Conservation (phyloP, 2,797 vertebrate species). For the Rhyacichthys aspro region DNA sequence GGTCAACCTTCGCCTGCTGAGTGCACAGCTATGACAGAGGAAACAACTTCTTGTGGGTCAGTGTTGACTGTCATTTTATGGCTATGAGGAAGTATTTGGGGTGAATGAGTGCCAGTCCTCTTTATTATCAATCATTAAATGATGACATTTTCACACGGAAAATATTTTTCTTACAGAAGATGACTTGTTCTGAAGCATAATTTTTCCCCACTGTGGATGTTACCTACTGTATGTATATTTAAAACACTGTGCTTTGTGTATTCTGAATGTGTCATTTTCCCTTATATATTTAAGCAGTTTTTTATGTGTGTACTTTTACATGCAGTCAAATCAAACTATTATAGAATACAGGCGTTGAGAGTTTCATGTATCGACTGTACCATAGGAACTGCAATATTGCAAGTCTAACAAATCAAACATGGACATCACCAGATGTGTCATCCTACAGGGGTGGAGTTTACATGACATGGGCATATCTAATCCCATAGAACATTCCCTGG, state of each 20-base stretch:
- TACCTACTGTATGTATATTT: conserved; percentile 63
- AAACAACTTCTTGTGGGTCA: conserved; percentile 84
- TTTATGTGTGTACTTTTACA: conserved; percentile 81
- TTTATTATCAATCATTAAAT: conserved; percentile 56
- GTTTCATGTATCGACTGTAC: conserved; percentile 63
- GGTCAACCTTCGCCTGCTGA: conserved; percentile 89
- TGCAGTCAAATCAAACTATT: conserved; percentile 92
- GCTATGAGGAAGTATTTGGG: conserved; percentile 77
- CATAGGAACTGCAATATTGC: conserved; percentile 66
- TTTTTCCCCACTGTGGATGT: conserved; percentile 70
- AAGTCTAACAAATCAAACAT: conserved; percentile 65
- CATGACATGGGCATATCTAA: conserved; percentile 56
- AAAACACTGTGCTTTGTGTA: conserved; percentile 75
- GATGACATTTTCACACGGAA: conserved; percentile 56
- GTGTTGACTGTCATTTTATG: conserved; percentile 64
- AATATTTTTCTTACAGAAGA: conserved; percentile 64
- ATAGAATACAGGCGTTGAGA: conserved; percentile 71
- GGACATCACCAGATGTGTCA: conserved; percentile 84
- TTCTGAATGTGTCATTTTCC: conserved; percentile 81
- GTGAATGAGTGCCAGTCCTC: conserved; percentile 69
- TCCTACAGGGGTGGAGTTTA: conserved; percentile 73
- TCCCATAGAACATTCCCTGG: conserved; percentile 90
- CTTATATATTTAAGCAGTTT: conserved; percentile 68
- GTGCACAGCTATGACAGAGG: conserved; percentile 87
- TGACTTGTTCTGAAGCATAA: conserved; percentile 66